Evolutionary conservation across 2,888 invertebrate species (phyloP).

Genomic region (Tricholauxania praeusta): DNA sequence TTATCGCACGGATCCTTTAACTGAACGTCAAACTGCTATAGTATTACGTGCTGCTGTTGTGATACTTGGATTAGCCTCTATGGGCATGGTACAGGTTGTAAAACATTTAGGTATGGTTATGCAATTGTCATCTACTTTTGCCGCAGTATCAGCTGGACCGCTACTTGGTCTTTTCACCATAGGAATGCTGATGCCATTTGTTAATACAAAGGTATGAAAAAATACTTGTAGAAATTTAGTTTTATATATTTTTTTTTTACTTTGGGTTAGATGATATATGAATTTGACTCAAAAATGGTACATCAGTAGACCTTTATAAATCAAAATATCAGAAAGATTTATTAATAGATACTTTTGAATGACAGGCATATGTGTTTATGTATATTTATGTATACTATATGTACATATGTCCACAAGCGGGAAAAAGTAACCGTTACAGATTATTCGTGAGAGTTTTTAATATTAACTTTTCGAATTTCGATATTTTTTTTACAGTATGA

Average conservation of each 20-base stretch:
- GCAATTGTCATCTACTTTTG: constrained; percentile 74
- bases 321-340: too few relatives aligned
- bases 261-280: too few relatives aligned
- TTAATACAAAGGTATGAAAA: constrained; percentile 71
- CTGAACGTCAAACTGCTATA: constrained; percentile 70
- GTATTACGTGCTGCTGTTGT: constrained; percentile 77
- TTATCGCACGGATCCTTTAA: constrained; percentile 71
- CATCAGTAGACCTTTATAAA: not conserved
- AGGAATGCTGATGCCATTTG: constrained; percentile 75
- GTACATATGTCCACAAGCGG: too few relatives aligned
- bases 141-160: constrained; percentile 76
- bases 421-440: too few relatives aligned
- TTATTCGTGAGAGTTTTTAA: too few relatives aligned
- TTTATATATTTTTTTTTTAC: not conserved
- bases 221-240: not conserved
- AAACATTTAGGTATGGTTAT: constrained; percentile 80
- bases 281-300: too few relatives aligned
- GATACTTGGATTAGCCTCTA: constrained; percentile 74
- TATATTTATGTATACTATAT: too few relatives aligned
- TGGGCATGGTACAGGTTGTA: constrained; percentile 75
- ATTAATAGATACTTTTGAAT: too few relatives aligned
- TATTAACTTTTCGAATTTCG: too few relatives aligned
- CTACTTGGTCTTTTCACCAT: constrained; percentile 78
- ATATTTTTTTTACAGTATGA: too few relatives aligned
- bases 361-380: too few relatives aligned